A percentile compares a stretch with the other conserved stretches of the same genome.
phyloP scores from a whole-genome alignment of 2,113 vertebrate species.

The Otocyon megalotis region DNA sequence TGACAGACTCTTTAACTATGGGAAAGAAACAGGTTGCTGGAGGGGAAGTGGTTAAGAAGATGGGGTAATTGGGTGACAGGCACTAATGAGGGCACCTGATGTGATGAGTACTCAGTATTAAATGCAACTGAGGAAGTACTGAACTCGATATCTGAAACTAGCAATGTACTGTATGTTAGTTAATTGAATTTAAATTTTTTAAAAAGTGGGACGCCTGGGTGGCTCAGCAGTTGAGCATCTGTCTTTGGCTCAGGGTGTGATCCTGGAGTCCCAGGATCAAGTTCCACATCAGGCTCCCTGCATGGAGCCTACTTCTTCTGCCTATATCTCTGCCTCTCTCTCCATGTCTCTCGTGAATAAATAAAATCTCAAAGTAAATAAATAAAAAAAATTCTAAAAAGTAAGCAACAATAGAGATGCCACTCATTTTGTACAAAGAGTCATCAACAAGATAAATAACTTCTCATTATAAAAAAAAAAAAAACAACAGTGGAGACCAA shows the following conservation, averaged over 20 bases:
- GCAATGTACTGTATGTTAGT: neutral
- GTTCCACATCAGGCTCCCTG: too few relatives aligned
- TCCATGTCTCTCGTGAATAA: too few relatives aligned
- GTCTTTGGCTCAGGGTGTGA: too few relatives aligned
- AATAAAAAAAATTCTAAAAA: neutral
- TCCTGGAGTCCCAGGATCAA: too few relatives aligned
- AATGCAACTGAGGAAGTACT: neutral
- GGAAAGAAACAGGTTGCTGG: neutral
- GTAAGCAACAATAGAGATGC: neutral
- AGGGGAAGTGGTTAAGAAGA: neutral
- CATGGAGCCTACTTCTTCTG: too few relatives aligned
- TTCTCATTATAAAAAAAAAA: neutral
- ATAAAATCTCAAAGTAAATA: too few relatives aligned
- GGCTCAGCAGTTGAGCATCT: too few relatives aligned
- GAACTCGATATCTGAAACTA: neutral
- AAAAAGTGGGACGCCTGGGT: too few relatives aligned
- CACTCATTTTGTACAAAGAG: neutral
- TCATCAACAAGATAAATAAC: neutral
- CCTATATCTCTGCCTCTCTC: too few relatives aligned
- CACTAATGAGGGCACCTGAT: neutral
- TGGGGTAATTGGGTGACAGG: neutral
- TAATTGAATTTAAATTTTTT: neutral
- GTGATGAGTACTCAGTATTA: neutral
- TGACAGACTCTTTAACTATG: neutral
- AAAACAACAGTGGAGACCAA: neutral